These are phyloP conservation scores for Porites cylindrica DNA, from an alignment of 92 coral and sea anemone species.

Conservation along the genomic window DNA sequence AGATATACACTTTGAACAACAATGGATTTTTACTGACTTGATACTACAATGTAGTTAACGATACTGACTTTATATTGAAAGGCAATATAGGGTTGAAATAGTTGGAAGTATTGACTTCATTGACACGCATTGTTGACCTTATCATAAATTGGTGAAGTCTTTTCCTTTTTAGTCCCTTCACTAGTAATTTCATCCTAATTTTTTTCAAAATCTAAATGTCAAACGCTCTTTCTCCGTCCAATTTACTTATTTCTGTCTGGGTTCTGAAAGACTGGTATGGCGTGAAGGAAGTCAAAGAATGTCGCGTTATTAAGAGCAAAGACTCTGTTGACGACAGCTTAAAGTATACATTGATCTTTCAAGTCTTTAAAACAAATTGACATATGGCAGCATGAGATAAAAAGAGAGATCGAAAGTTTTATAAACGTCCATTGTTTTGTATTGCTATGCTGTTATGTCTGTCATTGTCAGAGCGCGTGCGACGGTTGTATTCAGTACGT, in stretches of 20 bases:
- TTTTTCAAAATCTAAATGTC: neutral
- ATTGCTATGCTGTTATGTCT: slow-evolving; percentile 7
- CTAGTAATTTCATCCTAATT: slow-evolving; percentile 10
- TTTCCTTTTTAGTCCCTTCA: neutral
- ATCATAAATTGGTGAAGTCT: neutral
- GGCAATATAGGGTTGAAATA: slow-evolving; percentile 31
- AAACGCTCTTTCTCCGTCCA: neutral
- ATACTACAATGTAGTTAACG: slow-evolving; percentile 5
- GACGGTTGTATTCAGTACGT: neutral
- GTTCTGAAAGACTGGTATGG: neutral
- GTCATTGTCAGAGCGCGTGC: neutral
- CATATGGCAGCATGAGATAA: slow-evolving; percentile 2
- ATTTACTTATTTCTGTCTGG: neutral
- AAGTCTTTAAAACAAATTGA: slow-evolving; percentile 20
- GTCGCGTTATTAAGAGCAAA: neutral
- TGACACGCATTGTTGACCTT: slow-evolving; percentile 45
- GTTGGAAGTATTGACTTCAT: slow-evolving; percentile 6
- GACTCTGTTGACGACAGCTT: slow-evolving; percentile 24
- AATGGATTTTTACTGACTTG: neutral
- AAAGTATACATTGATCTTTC: slow-evolving; percentile 13
- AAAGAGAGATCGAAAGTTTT: slow-evolving; percentile 11
- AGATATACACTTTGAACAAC: neutral
- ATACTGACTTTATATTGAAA: neutral
- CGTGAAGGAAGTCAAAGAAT: slow-evolving; percentile 9
- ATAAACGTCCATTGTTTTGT: neutral